Conservation (phyloP, 2,113 vertebrate genomes). For the Xiphorhynchus elegans region DNA sequence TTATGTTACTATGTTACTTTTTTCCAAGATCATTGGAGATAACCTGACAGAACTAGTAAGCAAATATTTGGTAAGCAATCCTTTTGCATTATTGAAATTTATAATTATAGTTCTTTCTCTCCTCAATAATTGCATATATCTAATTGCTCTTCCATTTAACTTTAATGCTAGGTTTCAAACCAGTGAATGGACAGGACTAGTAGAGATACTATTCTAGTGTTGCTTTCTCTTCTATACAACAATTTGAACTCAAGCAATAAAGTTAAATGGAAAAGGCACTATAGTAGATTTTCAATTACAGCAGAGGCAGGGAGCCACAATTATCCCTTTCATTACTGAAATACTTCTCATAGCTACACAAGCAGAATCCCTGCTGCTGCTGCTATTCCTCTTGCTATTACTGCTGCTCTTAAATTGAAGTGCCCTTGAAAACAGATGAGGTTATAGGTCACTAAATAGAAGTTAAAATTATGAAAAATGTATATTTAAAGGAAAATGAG, state of each 20-base stretch:
- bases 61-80: slow-evolving; percentile 52
- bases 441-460: slow-evolving; percentile 49
- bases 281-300: slow-evolving; percentile 77
- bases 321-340: slow-evolving; percentile 73
- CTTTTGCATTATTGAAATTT: slow-evolving; percentile 38
- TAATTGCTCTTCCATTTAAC: slow-evolving; percentile 63
- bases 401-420: slow-evolving; percentile 55
- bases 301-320: slow-evolving; percentile 72
- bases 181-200: slow-evolving; percentile 43
- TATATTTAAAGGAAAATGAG: background rate
- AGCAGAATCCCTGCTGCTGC: slow-evolving; percentile 56
- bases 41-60: slow-evolving; percentile 6
- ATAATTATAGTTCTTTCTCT: slow-evolving; percentile 50
- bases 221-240: slow-evolving; percentile 52
- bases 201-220: slow-evolving; percentile 51
- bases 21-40: background rate
- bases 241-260: slow-evolving; percentile 74
- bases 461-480: slow-evolving; percentile 17
- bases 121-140: slow-evolving; percentile 56
- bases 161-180: slow-evolving; percentile 68
- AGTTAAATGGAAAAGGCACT: slow-evolving; percentile 75
- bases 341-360: slow-evolving; percentile 54
- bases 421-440: slow-evolving; percentile 61
- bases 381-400: slow-evolving; percentile 34
- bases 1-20: background rate